Base-by-base conservation (phyloP, 1,140 invertebrate species). In the Drosophila rufa region DNA sequence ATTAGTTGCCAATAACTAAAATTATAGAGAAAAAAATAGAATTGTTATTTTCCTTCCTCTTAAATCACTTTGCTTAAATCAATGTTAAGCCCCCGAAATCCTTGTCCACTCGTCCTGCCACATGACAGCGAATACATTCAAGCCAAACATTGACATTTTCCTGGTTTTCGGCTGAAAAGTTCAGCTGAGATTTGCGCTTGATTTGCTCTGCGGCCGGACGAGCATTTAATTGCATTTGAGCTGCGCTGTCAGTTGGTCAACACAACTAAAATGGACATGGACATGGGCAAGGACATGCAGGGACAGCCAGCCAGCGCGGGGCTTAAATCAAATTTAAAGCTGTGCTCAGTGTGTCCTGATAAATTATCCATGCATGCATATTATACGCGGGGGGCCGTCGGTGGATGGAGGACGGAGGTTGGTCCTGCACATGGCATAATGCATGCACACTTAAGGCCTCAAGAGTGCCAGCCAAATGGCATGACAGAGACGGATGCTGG, bases 391-490 rank as follows among this genome's bases (percentile, higher is more conserved):
- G 30, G 25, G 17, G 17, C 33, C 2, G 33, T 11, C 33, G 25
- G 12, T 22, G 30, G 17, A 9, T 15, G 15, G 48, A 40, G 12
- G 14, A 22, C n/a, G 25, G 14, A 12, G 33, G 56, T 4, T 53
- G 27, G 25, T 64, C 42, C 36, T 79, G 55, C 68, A 67, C 56
- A 69, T 77, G 62, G 59, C 69, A 65, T 79, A 75, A 76, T 79
- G 75, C 79, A 86, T 86, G 83, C 82, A 82, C 79, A 86, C 82
- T 87, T 82, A 79, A 79, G 71, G 75, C 67, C 83, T 79, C 79
- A 53, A 82, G 83, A 79, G 79, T 86, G 82, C 82, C 60, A 71
- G 75, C 66, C 83, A 86, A 82, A 87, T 87, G 83, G 70, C 83
- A 75, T 70, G 55, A 79, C 79, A 67, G 82, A 86, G 79, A 86